Evolutionary conservation across 2,888 invertebrate genomes (phyloP).

Genomic region (Orthosia gothica): DNA sequence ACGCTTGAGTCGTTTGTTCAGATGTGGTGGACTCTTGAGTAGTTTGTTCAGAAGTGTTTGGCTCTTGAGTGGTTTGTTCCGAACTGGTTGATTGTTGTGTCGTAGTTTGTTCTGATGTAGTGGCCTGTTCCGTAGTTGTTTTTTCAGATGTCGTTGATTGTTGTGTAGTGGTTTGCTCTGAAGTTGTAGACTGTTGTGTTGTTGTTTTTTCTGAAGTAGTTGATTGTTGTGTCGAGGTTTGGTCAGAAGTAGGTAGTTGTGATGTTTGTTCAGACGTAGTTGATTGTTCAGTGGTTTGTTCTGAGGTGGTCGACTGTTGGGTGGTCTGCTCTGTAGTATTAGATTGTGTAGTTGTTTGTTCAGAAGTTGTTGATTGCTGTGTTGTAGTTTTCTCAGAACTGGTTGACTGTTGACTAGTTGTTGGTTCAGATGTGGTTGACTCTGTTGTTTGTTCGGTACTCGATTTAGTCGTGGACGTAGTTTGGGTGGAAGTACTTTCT

Average conservation of each 20-base stretch:
- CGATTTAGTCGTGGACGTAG: constrained; percentile 67
- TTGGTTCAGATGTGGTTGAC: constrained; percentile 45
- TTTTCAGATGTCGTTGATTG: constrained; percentile 22
- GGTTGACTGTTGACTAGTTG: constrained; percentile 38
- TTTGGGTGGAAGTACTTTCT: constrained; percentile 57
- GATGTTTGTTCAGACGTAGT: constrained; percentile 28
- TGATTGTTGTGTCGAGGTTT: constrained; percentile 38
- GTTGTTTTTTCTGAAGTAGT: constrained; percentile 32
- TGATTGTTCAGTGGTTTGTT: constrained; percentile 20
- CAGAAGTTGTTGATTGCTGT: constrained; percentile 24
- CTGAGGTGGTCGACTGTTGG: constrained; percentile 5
- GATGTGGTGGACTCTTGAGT: constrained; percentile 63
- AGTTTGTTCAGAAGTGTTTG: constrained; percentile 53
- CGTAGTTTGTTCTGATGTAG: constrained; percentile 59
- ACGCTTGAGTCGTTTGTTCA: constrained; percentile 57
- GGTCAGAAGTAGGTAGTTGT: constrained; percentile 23
- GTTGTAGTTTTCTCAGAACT: constrained; percentile 36
- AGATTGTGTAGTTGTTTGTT: constrained; percentile 20
- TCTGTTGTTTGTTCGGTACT: constrained; percentile 64
- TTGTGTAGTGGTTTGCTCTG: constrained; percentile 17
- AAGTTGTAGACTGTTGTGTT: constrained; percentile 16
- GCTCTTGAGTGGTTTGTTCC: constrained; percentile 15
- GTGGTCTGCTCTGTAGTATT: constrained; percentile 28
- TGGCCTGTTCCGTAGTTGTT: constrained; percentile 35
- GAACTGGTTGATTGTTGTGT: constrained; percentile 29